Base-by-base conservation (phyloP, 2,797 vertebrate species). In the Danionella dracula region DNA sequence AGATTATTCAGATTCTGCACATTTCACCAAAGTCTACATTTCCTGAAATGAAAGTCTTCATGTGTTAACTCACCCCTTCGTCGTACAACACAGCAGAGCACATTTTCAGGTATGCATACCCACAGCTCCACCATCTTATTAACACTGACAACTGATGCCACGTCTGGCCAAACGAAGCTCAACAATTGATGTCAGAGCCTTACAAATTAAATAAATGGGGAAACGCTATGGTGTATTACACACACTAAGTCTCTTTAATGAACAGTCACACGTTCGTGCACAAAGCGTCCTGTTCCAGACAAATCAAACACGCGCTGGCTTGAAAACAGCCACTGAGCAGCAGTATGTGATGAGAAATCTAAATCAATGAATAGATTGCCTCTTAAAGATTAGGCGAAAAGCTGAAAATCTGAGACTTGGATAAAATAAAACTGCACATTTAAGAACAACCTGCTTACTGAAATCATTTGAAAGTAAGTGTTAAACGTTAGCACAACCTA, bases 101-200 rank as follows among this genome's bases (percentile, higher is more conserved):
- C 45, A 57, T 48, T 68, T 35, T 42, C 62, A 41, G 45, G 56
- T 35, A 70, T 11, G 12, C 9, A 42, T 73, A 78, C 58, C 58
- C 77, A 82, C 82, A 85, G 78, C 85, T 83, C 79, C 82, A 78
- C 82, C 45, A 44, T 53, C 56, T 83, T 87, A 90, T 90, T 89
- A 90, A 81, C 63, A 68, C 49, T 88, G 89, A 90, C 87, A 87
- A 88, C 86, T 89, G 87, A 89, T 75, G 82, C 85, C 84, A 83
- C 83, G 85, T 89, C 84, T 68, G 83, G 80, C 81, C 86, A 89
- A 91, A 90, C 87, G 87, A 89, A 89, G 86, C 88, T 88, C 87
- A 89, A 89, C 88, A 90, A 90, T 88, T 88, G 84, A 88, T 90
- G 87, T 90, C 89, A 87, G 86, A 88, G 86, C 86, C 87, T 89